Percentiles rank a stretch among this genome's conserved stretches.
Conservation (phyloP, 2,888 invertebrate species). For the Onchidella celtica region DNA sequence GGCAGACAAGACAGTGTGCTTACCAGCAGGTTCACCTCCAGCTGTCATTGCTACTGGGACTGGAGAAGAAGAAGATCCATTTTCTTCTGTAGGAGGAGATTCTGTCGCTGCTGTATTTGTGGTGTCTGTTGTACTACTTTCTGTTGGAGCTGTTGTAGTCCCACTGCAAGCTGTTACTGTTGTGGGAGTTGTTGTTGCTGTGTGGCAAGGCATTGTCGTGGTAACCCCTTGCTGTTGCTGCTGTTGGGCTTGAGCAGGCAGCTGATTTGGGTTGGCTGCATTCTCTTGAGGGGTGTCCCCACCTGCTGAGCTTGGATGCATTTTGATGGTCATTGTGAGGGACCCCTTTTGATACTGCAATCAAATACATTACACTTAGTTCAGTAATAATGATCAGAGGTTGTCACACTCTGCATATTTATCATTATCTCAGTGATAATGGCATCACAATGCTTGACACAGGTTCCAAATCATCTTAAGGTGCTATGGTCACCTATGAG, state of each 20-base stretch:
- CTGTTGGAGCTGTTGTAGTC: constrained; percentile 34
- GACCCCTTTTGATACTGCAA: constrained; percentile 29
- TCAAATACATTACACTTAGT: too few species aligned
- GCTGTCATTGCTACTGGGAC: constrained; percentile 14
- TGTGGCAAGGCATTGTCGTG: constrained; percentile 37
- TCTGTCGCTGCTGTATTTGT: constrained; percentile 28
- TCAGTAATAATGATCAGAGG: too few species aligned
- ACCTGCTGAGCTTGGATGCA: constrained; percentile 77
- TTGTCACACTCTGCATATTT: too few species aligned
- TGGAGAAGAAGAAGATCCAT: constrained; percentile 26
- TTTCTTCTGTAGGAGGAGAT: constrained; percentile 31
- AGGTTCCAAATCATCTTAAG: too few species aligned
- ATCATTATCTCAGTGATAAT: too few species aligned
- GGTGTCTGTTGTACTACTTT: constrained; percentile 40
- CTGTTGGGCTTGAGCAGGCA: constrained; percentile 43
- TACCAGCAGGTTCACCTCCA: constrained; percentile 41
- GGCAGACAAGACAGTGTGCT: too few species aligned
- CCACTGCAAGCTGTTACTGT: constrained; percentile 43
- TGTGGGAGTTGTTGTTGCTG: constrained; percentile 49
- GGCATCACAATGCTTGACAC: too few species aligned
- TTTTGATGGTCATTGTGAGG: constrained; percentile 77
- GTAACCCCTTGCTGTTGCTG: constrained; percentile 42
- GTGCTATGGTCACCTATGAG: too few species aligned
- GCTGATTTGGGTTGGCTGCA: constrained; percentile 43
- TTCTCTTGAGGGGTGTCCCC: constrained; percentile 76